Evolutionary conservation across 2,797 vertebrate species (phyloP).

Genomic region (Sciaenops ocellatus): DNA sequence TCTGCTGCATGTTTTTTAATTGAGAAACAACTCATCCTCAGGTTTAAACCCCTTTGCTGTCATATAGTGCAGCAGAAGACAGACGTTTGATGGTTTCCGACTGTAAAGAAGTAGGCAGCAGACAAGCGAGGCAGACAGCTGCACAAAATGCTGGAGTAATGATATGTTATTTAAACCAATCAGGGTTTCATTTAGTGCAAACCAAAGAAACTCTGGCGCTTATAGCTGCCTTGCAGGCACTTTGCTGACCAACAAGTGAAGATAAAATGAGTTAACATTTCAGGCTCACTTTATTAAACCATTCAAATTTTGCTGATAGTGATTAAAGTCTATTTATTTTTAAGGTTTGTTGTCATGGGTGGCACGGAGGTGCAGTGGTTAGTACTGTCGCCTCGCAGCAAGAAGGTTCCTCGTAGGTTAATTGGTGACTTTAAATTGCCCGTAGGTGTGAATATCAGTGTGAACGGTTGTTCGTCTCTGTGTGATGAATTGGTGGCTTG

Average conservation of each 20-base stretch:
- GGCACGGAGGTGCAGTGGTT: too few relatives aligned
- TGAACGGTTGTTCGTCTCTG: too few relatives aligned
- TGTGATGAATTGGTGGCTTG: too few relatives aligned
- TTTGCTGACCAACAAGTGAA: not conserved
- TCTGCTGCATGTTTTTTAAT: conserved; percentile 1
- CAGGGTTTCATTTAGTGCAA: not conserved
- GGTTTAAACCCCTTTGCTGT: not conserved
- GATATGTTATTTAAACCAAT: not conserved
- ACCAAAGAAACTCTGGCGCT: conserved; percentile 1
- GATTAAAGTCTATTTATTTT: too few relatives aligned
- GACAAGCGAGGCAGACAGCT: conserved; percentile 9
- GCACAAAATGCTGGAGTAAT: not conserved
- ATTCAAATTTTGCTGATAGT: not conserved
- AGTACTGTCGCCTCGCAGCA: too few relatives aligned
- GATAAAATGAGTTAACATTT: not conserved
- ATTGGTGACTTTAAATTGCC: too few relatives aligned
- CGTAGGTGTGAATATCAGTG: too few relatives aligned
- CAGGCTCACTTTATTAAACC: not conserved
- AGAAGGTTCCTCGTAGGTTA: too few relatives aligned
- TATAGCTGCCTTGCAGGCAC: not conserved
- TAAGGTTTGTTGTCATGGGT: too few relatives aligned
- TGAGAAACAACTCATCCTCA: not conserved
- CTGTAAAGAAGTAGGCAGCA: not conserved
- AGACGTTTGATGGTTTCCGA: not conserved
- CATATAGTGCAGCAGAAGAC: not conserved